phyloP scores from a whole-genome alignment of 1,140 invertebrate genomes.

The Bombus confusus region DNA sequence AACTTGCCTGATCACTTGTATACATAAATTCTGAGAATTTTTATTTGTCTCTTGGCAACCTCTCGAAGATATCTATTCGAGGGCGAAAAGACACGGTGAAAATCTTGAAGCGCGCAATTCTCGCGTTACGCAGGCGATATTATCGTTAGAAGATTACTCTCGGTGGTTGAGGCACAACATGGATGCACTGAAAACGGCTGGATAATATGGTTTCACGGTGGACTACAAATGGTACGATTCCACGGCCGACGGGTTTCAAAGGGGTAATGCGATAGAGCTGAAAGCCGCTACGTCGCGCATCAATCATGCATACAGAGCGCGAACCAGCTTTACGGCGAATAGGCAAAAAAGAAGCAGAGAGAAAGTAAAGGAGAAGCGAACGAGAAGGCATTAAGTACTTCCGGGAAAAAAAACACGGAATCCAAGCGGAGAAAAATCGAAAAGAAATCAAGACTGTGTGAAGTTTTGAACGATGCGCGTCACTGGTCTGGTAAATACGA shows the following conservation, averaged over 20 bases:
- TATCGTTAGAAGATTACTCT: slow-evolving; percentile 1
- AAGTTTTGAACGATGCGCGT: not conserved
- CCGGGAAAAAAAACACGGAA: not conserved
- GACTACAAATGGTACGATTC: slow-evolving; percentile 26
- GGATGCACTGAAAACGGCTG: not conserved
- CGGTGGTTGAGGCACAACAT: slow-evolving; percentile 1
- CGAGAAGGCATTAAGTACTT: not conserved
- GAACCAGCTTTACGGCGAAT: not conserved
- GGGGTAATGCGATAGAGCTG: slow-evolving; percentile 26
- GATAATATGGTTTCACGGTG: slow-evolving; percentile 36
- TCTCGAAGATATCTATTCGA: not conserved
- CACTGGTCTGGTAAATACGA: too few relatives aligned
- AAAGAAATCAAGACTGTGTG: not conserved
- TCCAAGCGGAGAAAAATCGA: not conserved
- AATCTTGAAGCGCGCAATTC: not conserved
- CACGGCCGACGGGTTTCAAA: slow-evolving; percentile 26
- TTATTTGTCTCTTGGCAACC: not conserved
- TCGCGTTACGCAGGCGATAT: not conserved
- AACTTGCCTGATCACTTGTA: not conserved
- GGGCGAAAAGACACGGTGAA: not conserved
- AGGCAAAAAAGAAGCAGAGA: not conserved
- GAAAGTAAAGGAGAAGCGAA: not conserved
- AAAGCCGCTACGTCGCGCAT: slow-evolving; percentile 27
- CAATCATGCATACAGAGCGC: slow-evolving; percentile 32
- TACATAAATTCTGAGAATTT: not conserved